Percentiles rank a stretch among this genome's conserved stretches.
phyloP scores from a whole-genome alignment of 2,113 vertebrate genomes.

The Alethe diademata region DNA sequence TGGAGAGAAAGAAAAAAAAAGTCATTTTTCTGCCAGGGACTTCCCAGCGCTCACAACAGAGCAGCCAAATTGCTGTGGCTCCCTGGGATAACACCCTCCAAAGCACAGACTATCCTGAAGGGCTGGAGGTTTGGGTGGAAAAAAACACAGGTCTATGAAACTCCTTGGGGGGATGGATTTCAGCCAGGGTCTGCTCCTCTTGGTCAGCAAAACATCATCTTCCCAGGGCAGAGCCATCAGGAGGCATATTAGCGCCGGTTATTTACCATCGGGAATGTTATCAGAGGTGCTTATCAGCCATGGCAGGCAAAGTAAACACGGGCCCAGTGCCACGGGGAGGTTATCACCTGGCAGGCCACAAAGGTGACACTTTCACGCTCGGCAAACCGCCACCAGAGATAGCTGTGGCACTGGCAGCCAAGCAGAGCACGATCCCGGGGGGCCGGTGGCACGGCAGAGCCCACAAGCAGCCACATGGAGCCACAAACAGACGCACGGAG shows the following conservation, averaged over 20 bases:
- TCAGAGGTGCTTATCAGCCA: constrained; percentile 23
- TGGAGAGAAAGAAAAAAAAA: background rate
- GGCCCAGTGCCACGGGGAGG: background rate
- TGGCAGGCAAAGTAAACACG: background rate
- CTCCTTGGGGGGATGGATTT: background rate
- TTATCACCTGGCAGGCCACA: background rate
- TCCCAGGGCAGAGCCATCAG: background rate
- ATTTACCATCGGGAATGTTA: constrained; percentile 5
- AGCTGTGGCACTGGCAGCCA: background rate
- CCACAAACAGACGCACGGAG: fast-evolving
- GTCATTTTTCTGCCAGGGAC: background rate
- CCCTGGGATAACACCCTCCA: background rate
- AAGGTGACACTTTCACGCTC: background rate
- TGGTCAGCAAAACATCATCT: fast-evolving
- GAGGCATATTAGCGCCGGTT: background rate
- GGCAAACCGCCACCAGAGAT: background rate
- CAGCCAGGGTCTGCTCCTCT: background rate
- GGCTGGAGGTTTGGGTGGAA: background rate
- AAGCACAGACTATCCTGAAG: background rate
- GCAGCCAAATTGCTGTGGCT: background rate
- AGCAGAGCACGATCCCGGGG: fast-evolving
- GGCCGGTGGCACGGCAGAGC: fast-evolving
- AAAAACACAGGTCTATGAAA: background rate
- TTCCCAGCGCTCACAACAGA: fast-evolving
- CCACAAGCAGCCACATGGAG: background rate